Base-by-base conservation (phyloP, 2,888 invertebrate species). In the Tiliacea citrago region DNA sequence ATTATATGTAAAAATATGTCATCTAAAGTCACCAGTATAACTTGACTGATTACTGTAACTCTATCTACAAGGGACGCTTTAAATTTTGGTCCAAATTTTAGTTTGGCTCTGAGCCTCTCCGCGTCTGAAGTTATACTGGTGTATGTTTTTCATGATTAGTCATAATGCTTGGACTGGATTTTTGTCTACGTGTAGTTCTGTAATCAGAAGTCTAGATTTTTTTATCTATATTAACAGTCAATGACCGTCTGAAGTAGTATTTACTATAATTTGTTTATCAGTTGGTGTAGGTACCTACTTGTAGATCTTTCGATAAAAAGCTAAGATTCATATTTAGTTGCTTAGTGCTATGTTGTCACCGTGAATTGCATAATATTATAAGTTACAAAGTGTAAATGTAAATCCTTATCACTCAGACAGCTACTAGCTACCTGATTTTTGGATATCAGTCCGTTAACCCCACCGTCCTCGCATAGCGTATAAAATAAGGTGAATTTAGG, bases 261-360 rank as follows among this genome's bases (percentile, higher is more conserved):
- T 68, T 80, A 81, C 72, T 53, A 57, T 63, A 68, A 83, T 83
- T 83, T 79, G 62, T 77, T 79, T 79, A 82, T 79, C 82, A 47
- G 68, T 66, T 45, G 9, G 8, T 55, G 60, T 82, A 76, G 29
- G 81, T 75, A 81, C n/a, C n/a, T n/a, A n/a, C 82, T 68, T 82
- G 68, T 62, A 65, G 58, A 75, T 65, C 10, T 39, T 58, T 21
- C 13, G 72, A 72, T 72, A 78, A 68, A 18, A 63, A 1, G 21
- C 13, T 60, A 60, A 55, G 47, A 35, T 66, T 66, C 60, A 13
- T 35, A 35, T 79, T 49, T 55, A 24, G 29, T 79, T 72, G n/a
- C 71, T 12, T 62, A 24, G 71, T 12, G 71, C 12, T 35, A 9
- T 49, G 21, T 13, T 62, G 62, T 57, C 79, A 57, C 7, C 0